Base-by-base conservation (phyloP, 2,113 vertebrate genomes). In the Serinus canaria region DNA sequence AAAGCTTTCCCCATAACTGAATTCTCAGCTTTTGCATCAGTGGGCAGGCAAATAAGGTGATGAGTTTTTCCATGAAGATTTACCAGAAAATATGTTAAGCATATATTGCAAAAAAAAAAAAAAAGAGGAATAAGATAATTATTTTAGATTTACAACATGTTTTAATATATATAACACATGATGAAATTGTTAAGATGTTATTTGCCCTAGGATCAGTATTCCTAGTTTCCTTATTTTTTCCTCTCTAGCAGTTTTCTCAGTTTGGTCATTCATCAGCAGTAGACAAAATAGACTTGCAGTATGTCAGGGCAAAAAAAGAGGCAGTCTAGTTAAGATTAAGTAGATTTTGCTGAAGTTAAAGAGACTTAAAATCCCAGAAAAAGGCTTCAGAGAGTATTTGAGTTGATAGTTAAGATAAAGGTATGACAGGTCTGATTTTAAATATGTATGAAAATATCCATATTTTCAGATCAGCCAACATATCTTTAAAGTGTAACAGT, bases 371-470 rank as follows among this genome's bases (percentile, higher is more conserved):
- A 81, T 76, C 41, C 35, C 59, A 2, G 8, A 66, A 91, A 93
- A 92, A 58, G 11, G 53, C 52, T 95, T 93, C 7, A 3, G 27
- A 33, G 19, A 33, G 4, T 22, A 10, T 80, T 47, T 87, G 75
- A 53, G 67, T 85, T 83, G 67, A 84, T 27, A 35, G 58, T 80
- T 90, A 58, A 89, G 94, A 88, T 76, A 77, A 82, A 94, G 21
- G 19, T 90, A 52, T 69, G 21, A 12, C 7, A 68, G 58, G 24
- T 72, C 62, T 92, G 83, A 78, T 92, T 78, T 69, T 95, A 94
- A 85, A 86, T 56, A 95, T 50, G n/a, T 63, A 25, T 37, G 70
- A 91, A 95, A 96, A 90, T 87, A 72, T 58, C 64, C 21, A 15
- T 21, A 12, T 87, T 66, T 81, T 58, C 18, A 53, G 60, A 53